Evolutionary conservation across 1,140 invertebrate species (phyloP), one percentile per base, ranked within the genome.

Genomic region (Pentalonia nigronervosa): DNA sequence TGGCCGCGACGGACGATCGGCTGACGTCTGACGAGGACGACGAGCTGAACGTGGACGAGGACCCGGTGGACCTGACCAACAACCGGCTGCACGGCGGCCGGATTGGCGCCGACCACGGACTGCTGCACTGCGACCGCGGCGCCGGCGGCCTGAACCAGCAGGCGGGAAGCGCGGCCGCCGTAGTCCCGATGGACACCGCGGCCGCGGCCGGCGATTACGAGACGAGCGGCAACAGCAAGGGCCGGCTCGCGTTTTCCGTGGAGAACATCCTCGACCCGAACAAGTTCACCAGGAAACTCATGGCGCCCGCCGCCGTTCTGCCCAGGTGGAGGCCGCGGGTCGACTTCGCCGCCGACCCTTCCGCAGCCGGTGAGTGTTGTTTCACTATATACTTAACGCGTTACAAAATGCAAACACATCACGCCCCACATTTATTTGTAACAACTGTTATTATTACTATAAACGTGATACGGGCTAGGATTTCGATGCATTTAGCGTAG

Each of bases 211-310:
- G n/a, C 34, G 90, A 56, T 21, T 83, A 81, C 67, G 92, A 90
- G 48, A 89, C 41, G 50, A 30, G 25, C 25, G 36, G 6, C 53
- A 94, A 94, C 90, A 94, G 94, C 21, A 95, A 94, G 93, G 95
- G 95, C 94, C 94, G 96, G 87, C 95, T 98, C 90, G 97, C 97
- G 0, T 99, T 98, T 95, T 98, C 98, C 8, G 98, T 99, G 11
- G 98, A 98, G 95, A 98, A 99, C 95, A 98, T 99, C 93, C 95
- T 99, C 56, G 98, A 98, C 95, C 98, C 98, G 0, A 98, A 97
- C 94, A 98, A 98, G 95, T 98, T 98, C 95, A 98, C 97, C 20
- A 98, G 98, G 8, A 95, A 96, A 95, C 94, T 95, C 94, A 53
- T 94, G 95, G 84, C 94, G n/a, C 87, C 93, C 53, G 21, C 90